These are phyloP conservation scores for Steromphala cineraria DNA, from an alignment of 2,888 invertebrate species.

Conservation along the genomic window DNA sequence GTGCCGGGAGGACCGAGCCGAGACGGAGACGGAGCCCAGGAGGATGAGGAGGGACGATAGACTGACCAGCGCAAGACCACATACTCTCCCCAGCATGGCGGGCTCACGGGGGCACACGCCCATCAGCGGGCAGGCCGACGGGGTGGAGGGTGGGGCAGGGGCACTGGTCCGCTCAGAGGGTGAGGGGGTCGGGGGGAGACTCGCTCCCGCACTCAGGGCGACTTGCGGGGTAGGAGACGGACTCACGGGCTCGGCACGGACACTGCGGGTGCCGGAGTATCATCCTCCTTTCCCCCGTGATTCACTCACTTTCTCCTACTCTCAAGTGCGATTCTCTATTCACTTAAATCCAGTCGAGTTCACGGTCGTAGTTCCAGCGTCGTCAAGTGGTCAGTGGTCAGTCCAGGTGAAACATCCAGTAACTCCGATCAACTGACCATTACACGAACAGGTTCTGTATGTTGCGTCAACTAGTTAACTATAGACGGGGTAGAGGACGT, in stretches of 20 bases:
- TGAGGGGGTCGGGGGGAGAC: background rate
- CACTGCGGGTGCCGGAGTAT: background rate
- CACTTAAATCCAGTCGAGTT: too few species aligned
- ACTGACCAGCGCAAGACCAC: background rate
- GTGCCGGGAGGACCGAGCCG: background rate
- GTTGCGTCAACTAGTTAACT: too few species aligned
- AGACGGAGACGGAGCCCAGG: background rate
- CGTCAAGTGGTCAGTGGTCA: too few species aligned
- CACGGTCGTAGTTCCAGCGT: too few species aligned
- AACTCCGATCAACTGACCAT: too few species aligned
- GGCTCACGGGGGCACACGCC: background rate
- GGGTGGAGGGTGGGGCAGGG: background rate
- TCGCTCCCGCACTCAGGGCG: too few species aligned
- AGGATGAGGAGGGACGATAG: background rate
- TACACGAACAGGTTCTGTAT: too few species aligned
- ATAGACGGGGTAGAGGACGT: too few species aligned
- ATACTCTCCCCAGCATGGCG: constrained; percentile 1
- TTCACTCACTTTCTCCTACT: too few species aligned
- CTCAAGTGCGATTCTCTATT: too few species aligned
- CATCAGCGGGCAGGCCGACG: background rate
- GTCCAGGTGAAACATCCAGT: too few species aligned
- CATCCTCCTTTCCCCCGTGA: background rate
- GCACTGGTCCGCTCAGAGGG: background rate
- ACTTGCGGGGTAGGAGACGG: too few species aligned
- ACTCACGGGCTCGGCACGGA: background rate